Evolutionary conservation across 1,140 invertebrate genomes (phyloP), one percentile per base, ranked within the genome.

Genomic region (Listronotus bonariensis): DNA sequence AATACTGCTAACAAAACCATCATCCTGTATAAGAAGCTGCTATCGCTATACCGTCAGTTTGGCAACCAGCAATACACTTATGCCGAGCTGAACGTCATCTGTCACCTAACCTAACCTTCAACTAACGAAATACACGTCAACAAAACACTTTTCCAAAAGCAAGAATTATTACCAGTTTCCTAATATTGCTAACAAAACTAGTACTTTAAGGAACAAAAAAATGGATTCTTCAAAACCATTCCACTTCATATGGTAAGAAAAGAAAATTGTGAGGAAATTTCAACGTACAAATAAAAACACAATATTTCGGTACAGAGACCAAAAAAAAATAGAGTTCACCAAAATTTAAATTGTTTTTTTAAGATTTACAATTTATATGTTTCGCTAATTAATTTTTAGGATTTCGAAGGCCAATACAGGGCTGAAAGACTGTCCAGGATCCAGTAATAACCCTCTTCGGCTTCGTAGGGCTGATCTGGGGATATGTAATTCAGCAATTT

Each of bases 401-500:
- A 97, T 76, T 97, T 92, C 82, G 93, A 91, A 61, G 95, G 95
- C 0, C 95, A 97, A 82, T 89, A 88, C 7, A 87, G 86, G 78
- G 93, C 94, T 14, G 95, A 97, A 79, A 91, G 87, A 76, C 82
- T 92, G 51, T 96, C 92, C 11, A 87, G 93, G 75, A 86, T 92
- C 7, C n/a, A n/a, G 95, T 96, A 26, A 94, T 97, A 62, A 88
- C 92, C 18, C 74, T 95, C 15, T 96, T 95, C 82, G 94, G 92
- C 38, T 85, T 88, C 60, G 90, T 96, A 57, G 95, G 95, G 17
- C 85, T 97, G 31, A 80, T 92, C 46, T 95, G 92, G 89, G 95
- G 95, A n/a, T 96, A 95, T 62, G 86, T 92, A 17, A 93, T 95
- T 73, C 94, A 98, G 80, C 92, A 96, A 79, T 97, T 97, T 77